Evolutionary conservation across 2,113 vertebrate genomes (phyloP).

Genomic region (Spilogale gracilis): DNA sequence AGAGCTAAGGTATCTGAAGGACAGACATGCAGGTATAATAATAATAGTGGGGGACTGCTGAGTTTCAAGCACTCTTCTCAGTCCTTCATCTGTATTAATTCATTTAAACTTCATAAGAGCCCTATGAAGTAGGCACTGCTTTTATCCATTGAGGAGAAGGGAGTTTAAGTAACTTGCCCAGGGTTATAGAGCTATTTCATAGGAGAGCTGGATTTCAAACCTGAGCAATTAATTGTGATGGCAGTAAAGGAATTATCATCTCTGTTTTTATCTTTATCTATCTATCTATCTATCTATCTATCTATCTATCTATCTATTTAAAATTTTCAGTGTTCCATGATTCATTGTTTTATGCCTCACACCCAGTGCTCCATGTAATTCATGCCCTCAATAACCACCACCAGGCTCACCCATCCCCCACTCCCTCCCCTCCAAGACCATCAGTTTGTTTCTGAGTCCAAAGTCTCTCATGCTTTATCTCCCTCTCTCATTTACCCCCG

Average conservation of each 20-base stretch:
- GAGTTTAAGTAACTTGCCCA: not conserved
- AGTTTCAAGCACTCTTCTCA: slow-evolving; percentile 19
- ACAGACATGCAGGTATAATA: not conserved
- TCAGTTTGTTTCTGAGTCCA: too few relatives aligned
- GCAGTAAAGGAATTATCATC: not conserved
- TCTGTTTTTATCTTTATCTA: not conserved
- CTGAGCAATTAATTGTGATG: slow-evolving; percentile 39
- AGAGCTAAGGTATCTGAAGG: not conserved
- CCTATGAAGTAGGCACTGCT: not conserved
- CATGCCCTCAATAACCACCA: too few relatives aligned
- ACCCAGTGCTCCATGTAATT: too few relatives aligned
- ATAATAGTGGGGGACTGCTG: slow-evolving; percentile 47
- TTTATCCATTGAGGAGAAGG: not conserved
- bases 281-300: too few relatives aligned
- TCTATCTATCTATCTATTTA: too few relatives aligned
- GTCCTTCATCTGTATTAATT: slow-evolving; percentile 19
- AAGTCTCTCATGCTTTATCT: too few relatives aligned
- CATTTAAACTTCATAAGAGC: not conserved
- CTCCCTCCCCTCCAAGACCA: too few relatives aligned
- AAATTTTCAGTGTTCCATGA: too few relatives aligned
- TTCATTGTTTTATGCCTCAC: too few relatives aligned
- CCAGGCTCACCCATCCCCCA: too few relatives aligned
- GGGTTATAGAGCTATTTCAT: slow-evolving; percentile 6
- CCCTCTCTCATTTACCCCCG: too few relatives aligned
- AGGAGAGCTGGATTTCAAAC: not conserved